Conservation (phyloP, 1,140 invertebrate genomes). For the Eulimnadia texana region DNA sequence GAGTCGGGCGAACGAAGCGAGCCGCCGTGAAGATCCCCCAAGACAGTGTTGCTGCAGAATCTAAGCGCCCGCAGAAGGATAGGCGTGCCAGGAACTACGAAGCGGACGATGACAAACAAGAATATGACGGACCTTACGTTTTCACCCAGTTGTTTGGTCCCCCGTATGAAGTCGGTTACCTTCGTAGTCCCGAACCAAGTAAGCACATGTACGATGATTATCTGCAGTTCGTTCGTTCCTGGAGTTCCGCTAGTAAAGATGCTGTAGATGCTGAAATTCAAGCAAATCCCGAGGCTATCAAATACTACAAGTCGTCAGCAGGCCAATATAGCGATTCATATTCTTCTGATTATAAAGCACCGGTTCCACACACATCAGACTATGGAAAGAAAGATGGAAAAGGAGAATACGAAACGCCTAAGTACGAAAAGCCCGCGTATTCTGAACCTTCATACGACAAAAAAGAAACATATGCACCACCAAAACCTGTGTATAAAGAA, state of each 20-base stretch:
- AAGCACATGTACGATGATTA: constrained; percentile 18
- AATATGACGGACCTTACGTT: constrained; percentile 17
- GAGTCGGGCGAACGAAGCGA: background rate
- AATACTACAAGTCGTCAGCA: background rate
- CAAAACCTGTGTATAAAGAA: constrained; percentile 7
- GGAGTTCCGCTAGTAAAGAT: constrained; percentile 7
- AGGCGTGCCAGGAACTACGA: background rate
- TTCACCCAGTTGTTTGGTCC: constrained; percentile 16
- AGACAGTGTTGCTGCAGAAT: constrained; percentile 2
- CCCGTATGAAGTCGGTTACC: constrained; percentile 17
- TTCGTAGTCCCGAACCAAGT: constrained; percentile 14
- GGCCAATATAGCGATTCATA: background rate
- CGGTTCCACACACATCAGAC: background rate
- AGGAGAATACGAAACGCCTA: background rate
- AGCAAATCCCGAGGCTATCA: constrained; percentile 1
- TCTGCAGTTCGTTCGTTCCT: constrained; percentile 16
- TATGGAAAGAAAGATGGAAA: background rate
- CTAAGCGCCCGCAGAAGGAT: background rate
- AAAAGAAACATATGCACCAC: background rate
- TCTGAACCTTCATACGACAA: background rate
- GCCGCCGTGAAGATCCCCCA: background rate
- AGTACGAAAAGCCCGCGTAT: background rate
- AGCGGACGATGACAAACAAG: constrained; percentile 13
- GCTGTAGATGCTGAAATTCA: constrained; percentile 9
- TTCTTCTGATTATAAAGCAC: background rate